Percentiles rank a stretch among this genome's conserved stretches.
These are phyloP conservation scores for Acleris laterana DNA, from an alignment of 2,888 invertebrate genomes.

Conservation along the genomic window DNA sequence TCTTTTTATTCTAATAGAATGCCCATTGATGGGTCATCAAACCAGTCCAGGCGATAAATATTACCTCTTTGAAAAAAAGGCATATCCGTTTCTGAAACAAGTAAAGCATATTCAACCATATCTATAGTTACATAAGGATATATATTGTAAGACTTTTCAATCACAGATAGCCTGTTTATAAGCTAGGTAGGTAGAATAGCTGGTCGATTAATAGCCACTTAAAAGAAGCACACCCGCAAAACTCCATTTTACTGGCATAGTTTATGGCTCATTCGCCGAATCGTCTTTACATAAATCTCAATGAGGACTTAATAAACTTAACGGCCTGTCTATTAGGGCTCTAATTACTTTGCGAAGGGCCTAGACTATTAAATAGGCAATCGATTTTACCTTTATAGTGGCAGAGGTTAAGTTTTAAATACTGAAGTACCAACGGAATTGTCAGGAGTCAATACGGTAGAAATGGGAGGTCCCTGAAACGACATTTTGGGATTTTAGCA, in stretches of 20 bases:
- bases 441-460: neutral
- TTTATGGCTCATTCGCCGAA: conserved; percentile 26
- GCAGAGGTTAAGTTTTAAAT: too few species aligned
- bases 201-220: conserved; percentile 29
- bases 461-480: too few species aligned
- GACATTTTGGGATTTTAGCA: too few species aligned
- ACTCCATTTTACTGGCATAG: conserved; percentile 26
- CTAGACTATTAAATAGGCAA: too few species aligned
- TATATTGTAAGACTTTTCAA: too few species aligned
- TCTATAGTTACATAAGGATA: too few species aligned
- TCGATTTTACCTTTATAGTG: too few species aligned
- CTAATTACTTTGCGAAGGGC: neutral
- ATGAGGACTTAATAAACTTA: conserved; percentile 22
- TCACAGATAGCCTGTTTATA: too few species aligned
- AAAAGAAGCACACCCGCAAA: conserved; percentile 19
- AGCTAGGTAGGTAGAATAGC: neutral
- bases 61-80: too few species aligned
- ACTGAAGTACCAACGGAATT: neutral
- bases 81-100: too few species aligned
- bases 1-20: conserved; percentile 35
- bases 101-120: too few species aligned
- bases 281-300: conserved; percentile 26
- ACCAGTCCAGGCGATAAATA: conserved; percentile 18
- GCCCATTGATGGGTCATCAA: conserved; percentile 32
- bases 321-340: conserved; percentile 14